Conservation (phyloP, 2,888 invertebrate genomes). For the Stenodema calcarata region DNA sequence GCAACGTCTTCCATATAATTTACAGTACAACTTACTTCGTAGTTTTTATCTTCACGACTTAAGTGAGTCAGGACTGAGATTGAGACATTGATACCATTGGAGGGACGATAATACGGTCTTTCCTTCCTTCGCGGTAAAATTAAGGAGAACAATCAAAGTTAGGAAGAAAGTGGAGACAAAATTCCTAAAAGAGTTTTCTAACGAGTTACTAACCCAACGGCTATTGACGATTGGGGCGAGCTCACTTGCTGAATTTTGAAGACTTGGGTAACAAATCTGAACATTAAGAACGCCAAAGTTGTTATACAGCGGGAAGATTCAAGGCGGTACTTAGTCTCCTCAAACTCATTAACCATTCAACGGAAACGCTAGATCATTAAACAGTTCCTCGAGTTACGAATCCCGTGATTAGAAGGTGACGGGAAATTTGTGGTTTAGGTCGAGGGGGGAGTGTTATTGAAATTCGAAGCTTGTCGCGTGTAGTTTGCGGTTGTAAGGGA, state of each 20-base stretch:
- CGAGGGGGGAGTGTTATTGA: conserved; percentile 6
- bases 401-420: conserved; percentile 21
- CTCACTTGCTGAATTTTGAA: not conserved
- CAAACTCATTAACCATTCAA: conserved; percentile 45
- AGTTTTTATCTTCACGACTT: too few species aligned
- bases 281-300: not conserved
- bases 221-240: not conserved
- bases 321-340: not conserved
- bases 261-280: not conserved
- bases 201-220: not conserved
- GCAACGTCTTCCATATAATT: too few species aligned
- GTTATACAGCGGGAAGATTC: not conserved
- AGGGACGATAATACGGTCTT: too few species aligned
- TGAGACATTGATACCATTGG: too few species aligned
- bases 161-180: not conserved
- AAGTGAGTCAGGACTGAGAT: too few species aligned
- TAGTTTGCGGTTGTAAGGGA: conserved; percentile 36
- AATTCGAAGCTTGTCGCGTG: conserved; percentile 43
- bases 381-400: conserved; percentile 21
- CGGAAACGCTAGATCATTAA: conserved; percentile 39
- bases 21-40: too few species aligned
- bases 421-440: not conserved
- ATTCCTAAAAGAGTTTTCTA: not conserved
- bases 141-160: not conserved
- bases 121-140: not conserved